These are phyloP conservation scores for Eilema caniola DNA, from an alignment of 2,888 invertebrate genomes.

Conservation along the genomic window DNA sequence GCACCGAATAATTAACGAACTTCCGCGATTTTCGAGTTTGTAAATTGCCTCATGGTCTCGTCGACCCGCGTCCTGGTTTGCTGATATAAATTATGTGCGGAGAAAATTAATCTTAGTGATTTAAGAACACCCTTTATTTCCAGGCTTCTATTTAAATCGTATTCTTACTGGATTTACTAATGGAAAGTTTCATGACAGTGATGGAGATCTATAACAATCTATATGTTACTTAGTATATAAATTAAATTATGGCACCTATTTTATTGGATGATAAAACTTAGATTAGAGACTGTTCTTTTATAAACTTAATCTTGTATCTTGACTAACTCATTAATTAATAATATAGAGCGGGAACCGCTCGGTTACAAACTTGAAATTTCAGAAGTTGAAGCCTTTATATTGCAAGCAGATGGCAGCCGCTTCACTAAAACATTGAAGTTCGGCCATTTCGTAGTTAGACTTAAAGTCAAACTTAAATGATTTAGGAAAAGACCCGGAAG, in stretches of 20 bases:
- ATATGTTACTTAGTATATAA: neutral
- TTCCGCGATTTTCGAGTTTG: slow-evolving; percentile 86
- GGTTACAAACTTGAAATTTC: neutral
- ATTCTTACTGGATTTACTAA: slow-evolving; percentile 52
- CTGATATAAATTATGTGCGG: slow-evolving; percentile 84
- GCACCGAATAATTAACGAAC: slow-evolving; percentile 86
- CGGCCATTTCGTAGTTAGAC: too few species aligned
- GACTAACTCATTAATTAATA: too few species aligned
- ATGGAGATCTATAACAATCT: neutral
- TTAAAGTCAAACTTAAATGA: too few species aligned
- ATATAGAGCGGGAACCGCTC: too few species aligned
- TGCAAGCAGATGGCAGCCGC: too few species aligned
- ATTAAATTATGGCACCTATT: neutral
- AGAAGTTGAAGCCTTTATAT: too few species aligned
- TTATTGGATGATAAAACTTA: neutral
- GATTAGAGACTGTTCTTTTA: too few species aligned
- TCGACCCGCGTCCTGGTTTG: slow-evolving; percentile 82
- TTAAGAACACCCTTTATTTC: slow-evolving; percentile 76
- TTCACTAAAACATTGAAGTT: too few species aligned
- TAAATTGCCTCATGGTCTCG: slow-evolving; percentile 86
- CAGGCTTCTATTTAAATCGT: slow-evolving; percentile 59
- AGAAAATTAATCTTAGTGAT: slow-evolving; percentile 84
- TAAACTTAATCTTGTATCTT: too few species aligned
- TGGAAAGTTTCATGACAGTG: slow-evolving; percentile 23
- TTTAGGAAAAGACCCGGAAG: too few species aligned